phyloP scores from a whole-genome alignment of 1,140 invertebrate genomes.

The Diuraphis noxia region DNA sequence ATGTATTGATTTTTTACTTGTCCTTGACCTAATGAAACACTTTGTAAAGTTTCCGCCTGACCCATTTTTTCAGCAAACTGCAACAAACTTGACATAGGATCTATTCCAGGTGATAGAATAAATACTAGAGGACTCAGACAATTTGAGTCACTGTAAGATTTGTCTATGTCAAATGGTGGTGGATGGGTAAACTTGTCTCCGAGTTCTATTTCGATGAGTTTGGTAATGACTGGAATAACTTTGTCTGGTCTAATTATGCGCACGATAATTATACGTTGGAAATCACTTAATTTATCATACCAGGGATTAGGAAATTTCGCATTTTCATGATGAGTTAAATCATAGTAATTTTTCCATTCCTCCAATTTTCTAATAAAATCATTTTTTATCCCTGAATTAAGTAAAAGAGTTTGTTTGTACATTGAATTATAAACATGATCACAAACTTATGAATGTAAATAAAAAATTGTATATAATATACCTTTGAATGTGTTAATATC shows the following conservation, averaged over 20 bases:
- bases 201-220: constrained; percentile 72
- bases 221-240: constrained; percentile 62
- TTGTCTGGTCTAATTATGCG: constrained; percentile 84
- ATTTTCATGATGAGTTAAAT: constrained; percentile 62
- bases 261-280: constrained; percentile 81
- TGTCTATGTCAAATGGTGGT: constrained; percentile 83
- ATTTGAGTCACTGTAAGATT: constrained; percentile 83
- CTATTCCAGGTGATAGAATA: constrained; percentile 86
- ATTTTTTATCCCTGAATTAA: constrained; percentile 56
- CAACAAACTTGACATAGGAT: constrained; percentile 79
- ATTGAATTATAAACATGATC: neutral
- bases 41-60: constrained; percentile 72
- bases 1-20: constrained; percentile 60
- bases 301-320: constrained; percentile 75
- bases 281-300: constrained; percentile 68
- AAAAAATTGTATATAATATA: constrained; percentile 57
- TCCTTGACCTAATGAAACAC: constrained; percentile 90
- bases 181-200: constrained; percentile 81
- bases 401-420: neutral
- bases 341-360: constrained; percentile 77
- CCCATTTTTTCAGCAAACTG: constrained; percentile 81
- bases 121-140: constrained; percentile 83
- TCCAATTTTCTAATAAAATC: constrained; percentile 64
- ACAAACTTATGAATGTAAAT: neutral
- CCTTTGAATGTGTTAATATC: constrained; percentile 67